A percentile compares a stretch with the other conserved stretches of the same genome.
phyloP scores from a whole-genome alignment of 2,797 vertebrate genomes.

The Gorsachius magnificus region DNA sequence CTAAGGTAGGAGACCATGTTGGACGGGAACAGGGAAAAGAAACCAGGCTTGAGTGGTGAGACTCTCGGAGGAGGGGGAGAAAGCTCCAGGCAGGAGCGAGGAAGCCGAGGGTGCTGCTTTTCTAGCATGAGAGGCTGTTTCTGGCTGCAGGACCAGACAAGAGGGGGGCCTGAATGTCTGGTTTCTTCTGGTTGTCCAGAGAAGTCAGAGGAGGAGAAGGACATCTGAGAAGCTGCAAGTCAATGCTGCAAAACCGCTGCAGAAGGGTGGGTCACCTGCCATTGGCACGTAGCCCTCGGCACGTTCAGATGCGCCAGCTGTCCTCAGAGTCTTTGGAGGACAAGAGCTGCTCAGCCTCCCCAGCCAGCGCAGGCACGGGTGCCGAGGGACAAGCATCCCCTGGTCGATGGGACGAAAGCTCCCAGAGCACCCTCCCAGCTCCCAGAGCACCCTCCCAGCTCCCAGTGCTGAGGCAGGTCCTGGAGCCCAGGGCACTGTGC shows the following conservation, averaged over 20 bases:
- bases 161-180: neutral
- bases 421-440: neutral
- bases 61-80: neutral
- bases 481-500: rapidly evolving
- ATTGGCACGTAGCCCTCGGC: neutral
- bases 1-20: neutral
- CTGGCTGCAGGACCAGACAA: neutral
- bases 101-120: neutral
- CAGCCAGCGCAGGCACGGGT: rapidly evolving
- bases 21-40: neutral
- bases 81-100: neutral
- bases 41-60: neutral
- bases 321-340: neutral
- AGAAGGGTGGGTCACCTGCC: neutral
- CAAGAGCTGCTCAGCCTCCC: neutral
- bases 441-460: neutral
- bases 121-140: neutral
- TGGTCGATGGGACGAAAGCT: rapidly evolving
- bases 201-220: neutral
- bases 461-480: neutral
- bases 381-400: neutral
- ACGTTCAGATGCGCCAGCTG: rapidly evolving
- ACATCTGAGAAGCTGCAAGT: neutral
- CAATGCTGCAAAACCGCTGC: rapidly evolving
- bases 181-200: neutral